phyloP scores from a whole-genome alignment of 2,888 invertebrate species.

The Rhagophthalmus giganteus region DNA sequence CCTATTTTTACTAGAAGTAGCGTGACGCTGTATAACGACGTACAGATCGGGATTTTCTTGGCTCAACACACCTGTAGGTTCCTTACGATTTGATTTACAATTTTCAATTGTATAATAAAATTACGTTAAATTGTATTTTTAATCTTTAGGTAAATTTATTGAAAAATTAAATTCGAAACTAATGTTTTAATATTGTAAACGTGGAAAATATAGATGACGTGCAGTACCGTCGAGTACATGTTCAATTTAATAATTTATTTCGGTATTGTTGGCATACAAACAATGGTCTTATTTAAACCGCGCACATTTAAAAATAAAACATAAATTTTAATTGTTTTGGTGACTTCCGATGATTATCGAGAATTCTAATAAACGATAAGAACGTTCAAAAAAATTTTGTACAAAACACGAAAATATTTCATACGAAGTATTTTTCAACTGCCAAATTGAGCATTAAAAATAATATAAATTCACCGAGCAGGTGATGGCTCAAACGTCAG shows the following conservation, averaged over 20 bases:
- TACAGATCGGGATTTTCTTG: constrained; percentile 32
- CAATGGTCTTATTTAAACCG: not conserved
- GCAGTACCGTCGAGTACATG: not conserved
- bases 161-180: too few species aligned
- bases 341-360: too few species aligned
- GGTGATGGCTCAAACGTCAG: not conserved
- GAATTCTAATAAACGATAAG: too few species aligned
- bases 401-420: too few species aligned
- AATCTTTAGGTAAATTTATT: too few species aligned
- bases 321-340: not conserved
- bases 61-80: constrained; percentile 35
- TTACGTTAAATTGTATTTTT: too few species aligned
- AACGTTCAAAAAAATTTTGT: too few species aligned
- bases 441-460: not conserved
- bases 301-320: not conserved
- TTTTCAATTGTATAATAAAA: too few species aligned
- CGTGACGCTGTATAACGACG: constrained; percentile 42
- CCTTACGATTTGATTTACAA: not conserved
- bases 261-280: not conserved
- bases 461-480: not conserved
- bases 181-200: too few species aligned
- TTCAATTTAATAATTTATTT: not conserved
- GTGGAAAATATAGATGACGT: too few species aligned
- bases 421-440: not conserved
- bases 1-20: constrained; percentile 48